These are phyloP conservation scores for Albula goreensis DNA, from an alignment of 2,113 vertebrate species.

Conservation along the genomic window DNA sequence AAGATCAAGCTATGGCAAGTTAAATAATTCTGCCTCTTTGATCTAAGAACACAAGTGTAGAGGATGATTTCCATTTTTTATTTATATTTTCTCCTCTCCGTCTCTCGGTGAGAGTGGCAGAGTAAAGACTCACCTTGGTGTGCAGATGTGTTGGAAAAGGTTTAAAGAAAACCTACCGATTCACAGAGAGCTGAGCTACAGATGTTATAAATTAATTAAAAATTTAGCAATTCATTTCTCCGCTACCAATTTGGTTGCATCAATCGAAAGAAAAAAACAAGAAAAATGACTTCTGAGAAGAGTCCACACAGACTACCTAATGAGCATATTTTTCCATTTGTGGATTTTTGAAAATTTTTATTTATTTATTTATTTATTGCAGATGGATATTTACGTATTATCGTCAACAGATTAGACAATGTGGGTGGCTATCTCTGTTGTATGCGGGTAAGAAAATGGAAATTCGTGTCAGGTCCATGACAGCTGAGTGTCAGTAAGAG, in stretches of 20 bases:
- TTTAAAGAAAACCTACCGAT: constrained; percentile 76
- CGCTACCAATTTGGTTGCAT: constrained; percentile 74
- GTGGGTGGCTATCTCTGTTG: neutral
- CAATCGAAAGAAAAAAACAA: constrained; percentile 71
- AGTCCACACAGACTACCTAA: constrained; percentile 53
- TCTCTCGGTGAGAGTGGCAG: constrained; percentile 69
- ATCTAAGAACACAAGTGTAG: constrained; percentile 71
- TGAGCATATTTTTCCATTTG: constrained; percentile 43
- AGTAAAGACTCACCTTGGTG: constrained; percentile 79
- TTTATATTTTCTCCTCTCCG: constrained; percentile 67
- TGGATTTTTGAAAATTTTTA: constrained; percentile 3
- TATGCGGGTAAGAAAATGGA: neutral
- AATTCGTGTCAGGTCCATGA: neutral
- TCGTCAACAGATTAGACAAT: neutral
- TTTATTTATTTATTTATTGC: too few species aligned
- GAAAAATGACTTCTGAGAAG: constrained; percentile 60
- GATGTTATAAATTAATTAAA: constrained; percentile 83
- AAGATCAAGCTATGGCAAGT: constrained; percentile 70
- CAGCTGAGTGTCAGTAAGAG: too few species aligned
- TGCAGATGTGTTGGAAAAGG: constrained; percentile 80
- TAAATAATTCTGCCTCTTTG: constrained; percentile 78
- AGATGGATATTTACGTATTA: neutral
- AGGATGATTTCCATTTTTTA: constrained; percentile 81
- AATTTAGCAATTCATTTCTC: constrained; percentile 78
- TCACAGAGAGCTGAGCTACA: constrained; percentile 77